Percentiles rank a stretch among this genome's conserved stretches.
phyloP scores from a whole-genome alignment of 2,797 vertebrate genomes.

The Propithecus perrieri region DNA sequence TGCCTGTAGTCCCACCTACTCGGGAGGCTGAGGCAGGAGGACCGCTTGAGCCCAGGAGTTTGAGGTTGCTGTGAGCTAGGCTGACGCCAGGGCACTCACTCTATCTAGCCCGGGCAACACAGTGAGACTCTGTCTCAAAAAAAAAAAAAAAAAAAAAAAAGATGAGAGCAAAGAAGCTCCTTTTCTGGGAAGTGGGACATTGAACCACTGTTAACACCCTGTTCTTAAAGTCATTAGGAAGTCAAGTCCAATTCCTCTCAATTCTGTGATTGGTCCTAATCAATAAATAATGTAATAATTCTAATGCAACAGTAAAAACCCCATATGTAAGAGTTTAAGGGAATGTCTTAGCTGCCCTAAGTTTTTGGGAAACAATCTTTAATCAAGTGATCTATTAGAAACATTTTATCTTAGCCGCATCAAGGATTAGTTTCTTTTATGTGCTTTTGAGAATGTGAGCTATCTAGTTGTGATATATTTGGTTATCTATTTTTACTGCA shows the following conservation, averaged over 20 bases:
- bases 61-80: too few relatives aligned
- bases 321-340: not conserved
- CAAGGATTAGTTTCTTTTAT: not conserved
- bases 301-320: not conserved
- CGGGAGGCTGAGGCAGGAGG: too few relatives aligned
- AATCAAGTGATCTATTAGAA: not conserved
- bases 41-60: too few relatives aligned
- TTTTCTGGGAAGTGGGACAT: not conserved
- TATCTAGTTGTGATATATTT: not conserved
- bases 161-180: too few relatives aligned
- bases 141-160: too few relatives aligned
- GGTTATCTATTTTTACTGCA: slow-evolving; percentile 23
- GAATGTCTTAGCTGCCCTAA: slow-evolving; percentile 31
- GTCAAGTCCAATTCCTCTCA: not conserved
- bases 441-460: not conserved
- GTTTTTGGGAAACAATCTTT: not conserved
- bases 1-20: too few relatives aligned
- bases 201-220: not conserved
- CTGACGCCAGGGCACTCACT: too few relatives aligned
- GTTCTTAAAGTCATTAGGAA: not conserved
- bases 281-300: not conserved
- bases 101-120: too few relatives aligned
- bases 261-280: not conserved
- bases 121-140: too few relatives aligned
- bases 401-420: not conserved